A percentile compares a stretch with the other conserved stretches of the same genome.
Conservation (phyloP, 2,888 invertebrate species). For the Idaea straminata region DNA sequence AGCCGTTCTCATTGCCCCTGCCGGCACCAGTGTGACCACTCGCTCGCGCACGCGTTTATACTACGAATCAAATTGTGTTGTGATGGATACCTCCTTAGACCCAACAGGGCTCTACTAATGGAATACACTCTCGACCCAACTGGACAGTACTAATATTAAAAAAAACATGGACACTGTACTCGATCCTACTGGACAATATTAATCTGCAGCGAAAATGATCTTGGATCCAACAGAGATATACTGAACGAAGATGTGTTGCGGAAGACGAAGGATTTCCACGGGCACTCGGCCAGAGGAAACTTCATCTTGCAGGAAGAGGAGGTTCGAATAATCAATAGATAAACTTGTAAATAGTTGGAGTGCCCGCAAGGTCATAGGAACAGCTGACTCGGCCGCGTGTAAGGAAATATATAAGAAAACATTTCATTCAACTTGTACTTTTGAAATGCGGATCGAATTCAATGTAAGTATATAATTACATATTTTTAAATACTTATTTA, state of each 20-base stretch:
- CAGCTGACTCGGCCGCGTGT: constrained; percentile 70
- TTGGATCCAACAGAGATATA: constrained; percentile 74
- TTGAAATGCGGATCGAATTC: constrained; percentile 29
- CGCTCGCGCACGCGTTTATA: constrained; percentile 45
- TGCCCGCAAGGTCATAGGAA: constrained; percentile 68
- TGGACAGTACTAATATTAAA: constrained; percentile 53
- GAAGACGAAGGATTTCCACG: constrained; percentile 65
- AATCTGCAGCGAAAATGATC: constrained; percentile 50
- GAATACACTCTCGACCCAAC: constrained; percentile 67
- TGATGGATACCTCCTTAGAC: constrained; percentile 72
- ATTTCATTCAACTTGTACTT: constrained; percentile 25
- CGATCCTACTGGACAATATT: constrained; percentile 70
- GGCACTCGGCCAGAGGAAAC: constrained; percentile 71
- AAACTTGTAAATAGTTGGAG: constrained; percentile 66
- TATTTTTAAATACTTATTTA: constrained; percentile 8
- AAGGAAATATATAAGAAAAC: constrained; percentile 58
- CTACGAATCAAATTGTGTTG: constrained; percentile 62
- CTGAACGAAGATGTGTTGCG: constrained; percentile 74
- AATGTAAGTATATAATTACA: constrained; percentile 45
- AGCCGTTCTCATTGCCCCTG: constrained; percentile 63
- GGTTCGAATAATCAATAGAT: constrained; percentile 46
- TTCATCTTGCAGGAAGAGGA: constrained; percentile 73
- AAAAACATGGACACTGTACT: constrained; percentile 55
- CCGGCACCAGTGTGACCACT: constrained; percentile 56
- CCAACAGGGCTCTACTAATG: constrained; percentile 76